These are phyloP conservation scores for Calliphora vomitoria DNA, from an alignment of 2,888 invertebrate species.

Conservation along the genomic window DNA sequence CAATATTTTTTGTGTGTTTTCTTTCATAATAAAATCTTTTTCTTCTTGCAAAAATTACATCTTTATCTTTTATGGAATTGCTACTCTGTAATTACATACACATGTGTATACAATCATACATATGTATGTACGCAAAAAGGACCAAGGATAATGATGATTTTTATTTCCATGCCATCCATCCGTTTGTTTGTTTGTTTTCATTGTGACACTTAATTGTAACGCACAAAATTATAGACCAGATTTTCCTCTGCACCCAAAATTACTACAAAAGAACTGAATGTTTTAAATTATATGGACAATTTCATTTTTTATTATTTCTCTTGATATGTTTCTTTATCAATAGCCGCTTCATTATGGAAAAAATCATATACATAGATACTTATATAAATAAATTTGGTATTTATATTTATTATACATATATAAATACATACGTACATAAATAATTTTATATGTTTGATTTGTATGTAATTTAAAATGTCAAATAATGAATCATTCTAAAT, in stretches of 20 bases:
- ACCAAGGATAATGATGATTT: conserved; percentile 22
- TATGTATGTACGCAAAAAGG: no score
- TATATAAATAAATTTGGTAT: conserved; percentile 9
- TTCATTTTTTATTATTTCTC: not conserved
- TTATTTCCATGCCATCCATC: conserved; percentile 9
- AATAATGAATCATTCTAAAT: conserved; percentile 2
- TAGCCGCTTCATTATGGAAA: conserved; percentile 13
- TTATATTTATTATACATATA: conserved; percentile 45
- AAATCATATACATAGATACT: not conserved
- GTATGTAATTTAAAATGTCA: conserved; percentile 25
- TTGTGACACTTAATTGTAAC: conserved; percentile 23
- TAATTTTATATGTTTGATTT: not conserved
- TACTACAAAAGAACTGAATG: conserved; percentile 20
- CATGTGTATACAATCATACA: no score
- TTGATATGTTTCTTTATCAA: not conserved
- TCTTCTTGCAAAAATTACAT: not conserved
- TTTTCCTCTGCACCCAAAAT: not conserved
- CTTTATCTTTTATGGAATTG: not conserved
- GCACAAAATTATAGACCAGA: conserved; percentile 27
- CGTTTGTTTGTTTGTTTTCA: conserved; percentile 29
- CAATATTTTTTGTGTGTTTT: not conserved
- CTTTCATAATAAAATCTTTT: not conserved
- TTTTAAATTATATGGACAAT: conserved; percentile 28
- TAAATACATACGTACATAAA: conserved; percentile 12
- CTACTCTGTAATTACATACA: not conserved